Percentiles rank a stretch among this genome's conserved stretches.
Evolutionary conservation across 1,140 invertebrate genomes (phyloP).

Genomic region (Stratiolaelaps scimitus): DNA sequence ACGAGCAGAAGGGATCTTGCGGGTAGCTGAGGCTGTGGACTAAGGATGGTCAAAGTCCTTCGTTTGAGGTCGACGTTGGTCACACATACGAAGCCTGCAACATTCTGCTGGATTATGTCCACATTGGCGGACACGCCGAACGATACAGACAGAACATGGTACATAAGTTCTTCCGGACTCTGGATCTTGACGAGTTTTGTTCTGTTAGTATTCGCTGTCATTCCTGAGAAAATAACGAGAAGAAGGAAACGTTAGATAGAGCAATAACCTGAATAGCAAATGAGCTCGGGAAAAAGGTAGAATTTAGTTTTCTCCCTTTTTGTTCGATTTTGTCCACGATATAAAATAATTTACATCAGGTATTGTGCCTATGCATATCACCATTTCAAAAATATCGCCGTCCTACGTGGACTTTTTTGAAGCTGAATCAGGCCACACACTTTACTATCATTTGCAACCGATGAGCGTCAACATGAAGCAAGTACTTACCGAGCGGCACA

Average conservation of each 20-base stretch:
- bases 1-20: conserved; percentile 49
- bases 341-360: too few species aligned
- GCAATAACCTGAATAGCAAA: too few species aligned
- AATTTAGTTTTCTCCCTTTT: too few species aligned
- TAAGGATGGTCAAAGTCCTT: conserved; percentile 70
- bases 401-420: conserved; percentile 72
- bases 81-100: conserved; percentile 70
- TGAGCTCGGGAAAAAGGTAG: too few species aligned
- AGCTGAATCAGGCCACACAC: too few species aligned
- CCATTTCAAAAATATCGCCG: too few species aligned
- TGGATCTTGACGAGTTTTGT: conserved; percentile 71
- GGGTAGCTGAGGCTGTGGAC: conserved; percentile 78
- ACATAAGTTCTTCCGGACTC: conserved; percentile 49
- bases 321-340: too few species aligned
- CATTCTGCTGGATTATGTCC: conserved; percentile 71
- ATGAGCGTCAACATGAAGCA: conserved; percentile 73
- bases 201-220: conserved; percentile 75
- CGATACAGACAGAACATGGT: conserved; percentile 73
- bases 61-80: conserved; percentile 76
- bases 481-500: conserved; percentile 87
- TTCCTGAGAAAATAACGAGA: conserved; percentile 54
- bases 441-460: too few species aligned
- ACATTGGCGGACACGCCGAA: conserved; percentile 51
- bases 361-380: too few species aligned
- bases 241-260: too few species aligned